These are phyloP conservation scores for Vulpes lagopus DNA, from an alignment of 2,113 vertebrate species.

Conservation along the genomic window DNA sequence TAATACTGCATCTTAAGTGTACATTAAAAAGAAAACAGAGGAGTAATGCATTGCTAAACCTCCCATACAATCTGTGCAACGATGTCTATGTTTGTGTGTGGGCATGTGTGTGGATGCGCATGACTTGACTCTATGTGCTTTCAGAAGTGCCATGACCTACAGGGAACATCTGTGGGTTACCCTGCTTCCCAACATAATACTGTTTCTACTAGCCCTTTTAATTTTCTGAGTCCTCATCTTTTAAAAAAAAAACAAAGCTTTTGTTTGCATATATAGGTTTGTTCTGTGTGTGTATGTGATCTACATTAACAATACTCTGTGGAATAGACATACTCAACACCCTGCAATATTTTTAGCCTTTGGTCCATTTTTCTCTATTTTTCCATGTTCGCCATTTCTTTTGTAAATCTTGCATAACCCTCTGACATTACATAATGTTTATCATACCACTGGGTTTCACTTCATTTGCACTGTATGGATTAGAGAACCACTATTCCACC, in stretches of 20 bases:
- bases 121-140: slow-evolving; percentile 76
- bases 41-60: slow-evolving; percentile 60
- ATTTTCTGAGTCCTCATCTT: slow-evolving; percentile 62
- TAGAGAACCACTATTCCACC: slow-evolving; percentile 67
- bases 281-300: not conserved
- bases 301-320: not conserved
- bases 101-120: not conserved
- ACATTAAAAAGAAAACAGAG: slow-evolving; percentile 57
- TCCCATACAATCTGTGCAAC: slow-evolving; percentile 68
- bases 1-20: slow-evolving; percentile 84
- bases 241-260: not conserved
- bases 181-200: not conserved
- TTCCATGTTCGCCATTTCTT: not conserved
- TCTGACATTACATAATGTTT: not conserved
- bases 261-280: slow-evolving; percentile 63
- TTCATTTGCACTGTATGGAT: not conserved
- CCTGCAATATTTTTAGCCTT: not conserved
- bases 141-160: not conserved
- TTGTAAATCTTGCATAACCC: not conserved
- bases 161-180: not conserved
- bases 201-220: slow-evolving; percentile 73
- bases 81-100: not conserved
- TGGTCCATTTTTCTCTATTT: not conserved
- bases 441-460: not conserved
- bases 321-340: slow-evolving; percentile 27